Conservation (phyloP, 2,797 vertebrate species). For the Sebastes aleutianus region DNA sequence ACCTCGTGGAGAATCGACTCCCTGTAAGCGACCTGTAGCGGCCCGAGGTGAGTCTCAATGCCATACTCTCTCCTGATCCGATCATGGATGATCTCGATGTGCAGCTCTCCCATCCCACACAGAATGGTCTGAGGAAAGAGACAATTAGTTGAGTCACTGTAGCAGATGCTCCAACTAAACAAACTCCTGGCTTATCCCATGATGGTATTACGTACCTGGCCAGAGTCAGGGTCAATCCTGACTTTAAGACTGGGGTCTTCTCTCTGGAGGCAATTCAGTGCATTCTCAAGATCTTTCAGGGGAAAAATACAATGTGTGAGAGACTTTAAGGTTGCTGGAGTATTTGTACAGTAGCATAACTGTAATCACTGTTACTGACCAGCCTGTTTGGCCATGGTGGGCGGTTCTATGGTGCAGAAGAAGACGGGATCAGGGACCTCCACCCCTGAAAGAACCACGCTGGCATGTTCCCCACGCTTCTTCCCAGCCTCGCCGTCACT, state of each 20-base stretch:
- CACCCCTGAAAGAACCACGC: conserved; percentile 89
- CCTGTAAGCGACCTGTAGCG: conserved; percentile 94
- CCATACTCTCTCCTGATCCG: conserved; percentile 93
- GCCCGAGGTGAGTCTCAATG: conserved; percentile 92
- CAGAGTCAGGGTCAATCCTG: conserved; percentile 90
- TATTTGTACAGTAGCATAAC: no score
- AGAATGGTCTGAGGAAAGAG: conserved; percentile 85
- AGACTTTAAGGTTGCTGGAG: neutral
- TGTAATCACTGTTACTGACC: conserved; percentile 74
- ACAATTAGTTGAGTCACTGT: neutral
- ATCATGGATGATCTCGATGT: conserved; percentile 97
- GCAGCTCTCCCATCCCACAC: conserved; percentile 98
- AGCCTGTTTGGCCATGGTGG: conserved; percentile 90
- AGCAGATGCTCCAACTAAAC: neutral
- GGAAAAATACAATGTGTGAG: neutral
- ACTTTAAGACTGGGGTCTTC: conserved; percentile 99
- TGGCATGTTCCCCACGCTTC: conserved; percentile 9
- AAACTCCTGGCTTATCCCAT: neutral
- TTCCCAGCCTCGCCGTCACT: conserved; percentile 39
- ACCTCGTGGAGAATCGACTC: conserved; percentile 88
- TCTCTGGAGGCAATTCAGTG: conserved; percentile 91
- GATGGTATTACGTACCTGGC: conserved; percentile 84
- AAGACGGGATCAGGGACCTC: conserved; percentile 96
- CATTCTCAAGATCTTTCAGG: conserved; percentile 90
- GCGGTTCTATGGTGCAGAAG: conserved; percentile 96